Percentiles rank a stretch among this genome's conserved stretches.
Evolutionary conservation across 37 sponge, comb jelly and placozoan genomes (phyloP).

Genomic region (Mnemiopsis leidyi): DNA sequence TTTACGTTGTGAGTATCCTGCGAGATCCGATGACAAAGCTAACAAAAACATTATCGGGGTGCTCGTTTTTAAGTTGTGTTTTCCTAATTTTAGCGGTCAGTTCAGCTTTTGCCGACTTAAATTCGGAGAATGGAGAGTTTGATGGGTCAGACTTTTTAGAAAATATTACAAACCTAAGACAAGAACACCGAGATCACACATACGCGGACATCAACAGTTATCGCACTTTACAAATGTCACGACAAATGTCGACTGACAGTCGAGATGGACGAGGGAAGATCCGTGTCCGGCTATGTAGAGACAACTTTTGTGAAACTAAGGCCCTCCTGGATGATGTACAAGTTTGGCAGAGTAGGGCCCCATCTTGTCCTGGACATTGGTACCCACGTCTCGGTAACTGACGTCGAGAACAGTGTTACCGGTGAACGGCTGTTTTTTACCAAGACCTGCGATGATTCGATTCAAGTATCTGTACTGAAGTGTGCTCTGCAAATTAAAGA

Average conservation of each 20-base stretch:
- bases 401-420: neutral
- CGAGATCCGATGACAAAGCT: too few species aligned
- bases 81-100: too few species aligned
- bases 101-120: too few species aligned
- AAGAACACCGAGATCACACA: constrained; percentile 28
- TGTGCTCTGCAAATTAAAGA: neutral
- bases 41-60: too few species aligned
- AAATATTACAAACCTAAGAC: too few species aligned
- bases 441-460: neutral
- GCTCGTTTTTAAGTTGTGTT: too few species aligned
- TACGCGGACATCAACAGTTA: neutral
- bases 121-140: too few species aligned
- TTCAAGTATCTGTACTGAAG: neutral
- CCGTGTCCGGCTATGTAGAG: neutral
- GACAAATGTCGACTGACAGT: neutral
- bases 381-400: neutral
- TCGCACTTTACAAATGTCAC: neutral
- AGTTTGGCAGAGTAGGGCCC: neutral
- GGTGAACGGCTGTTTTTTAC: neutral
- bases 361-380: neutral
- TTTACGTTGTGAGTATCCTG: too few species aligned
- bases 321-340: neutral
- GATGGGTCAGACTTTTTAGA: too few species aligned
- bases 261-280: neutral
- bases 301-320: neutral